These are phyloP conservation scores for Drosophila falleni DNA, from an alignment of 2,888 invertebrate genomes.

Conservation along the genomic window DNA sequence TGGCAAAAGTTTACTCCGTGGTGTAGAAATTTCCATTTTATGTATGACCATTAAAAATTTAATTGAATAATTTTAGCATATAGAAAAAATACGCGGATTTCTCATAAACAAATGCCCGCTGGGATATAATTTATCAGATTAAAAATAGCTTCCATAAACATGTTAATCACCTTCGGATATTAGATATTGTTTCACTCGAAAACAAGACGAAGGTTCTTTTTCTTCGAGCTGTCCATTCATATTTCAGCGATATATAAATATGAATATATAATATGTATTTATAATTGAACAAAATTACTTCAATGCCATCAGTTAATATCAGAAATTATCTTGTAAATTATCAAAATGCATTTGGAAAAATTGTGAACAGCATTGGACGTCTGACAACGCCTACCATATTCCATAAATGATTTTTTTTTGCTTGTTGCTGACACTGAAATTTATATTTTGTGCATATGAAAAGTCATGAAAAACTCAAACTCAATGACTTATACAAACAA, in stretches of 20 bases:
- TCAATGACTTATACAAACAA: slow-evolving; percentile 41
- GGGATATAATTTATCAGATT: slow-evolving; percentile 36
- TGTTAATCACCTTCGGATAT: slow-evolving; percentile 52
- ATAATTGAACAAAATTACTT: slow-evolving; percentile 28
- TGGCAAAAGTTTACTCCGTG: slow-evolving; percentile 11
- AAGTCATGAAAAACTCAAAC: slow-evolving; percentile 30
- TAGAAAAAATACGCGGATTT: slow-evolving; percentile 22
- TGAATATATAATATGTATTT: slow-evolving; percentile 19
- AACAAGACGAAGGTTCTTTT: slow-evolving; percentile 21
- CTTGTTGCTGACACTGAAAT: slow-evolving; percentile 61
- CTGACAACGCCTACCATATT: slow-evolving; percentile 29
- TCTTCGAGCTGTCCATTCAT: slow-evolving; percentile 7
- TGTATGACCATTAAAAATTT: slow-evolving; percentile 31
- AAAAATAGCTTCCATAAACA: slow-evolving; percentile 52
- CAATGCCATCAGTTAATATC: slow-evolving; percentile 49
- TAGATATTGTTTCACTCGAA: slow-evolving; percentile 42
- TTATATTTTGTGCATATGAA: not conserved
- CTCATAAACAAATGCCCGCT: slow-evolving; percentile 45
- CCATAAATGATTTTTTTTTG: slow-evolving; percentile 53
- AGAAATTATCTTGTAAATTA: slow-evolving; percentile 39
- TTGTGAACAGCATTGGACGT: slow-evolving; percentile 31
- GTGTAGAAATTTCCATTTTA: slow-evolving; percentile 24
- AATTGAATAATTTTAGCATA: slow-evolving; percentile 33
- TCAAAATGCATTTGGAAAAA: slow-evolving; percentile 24
- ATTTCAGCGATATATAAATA: slow-evolving; percentile 11